Base-by-base conservation (phyloP, 1,140 invertebrate species). In the Tribolium castaneum region DNA sequence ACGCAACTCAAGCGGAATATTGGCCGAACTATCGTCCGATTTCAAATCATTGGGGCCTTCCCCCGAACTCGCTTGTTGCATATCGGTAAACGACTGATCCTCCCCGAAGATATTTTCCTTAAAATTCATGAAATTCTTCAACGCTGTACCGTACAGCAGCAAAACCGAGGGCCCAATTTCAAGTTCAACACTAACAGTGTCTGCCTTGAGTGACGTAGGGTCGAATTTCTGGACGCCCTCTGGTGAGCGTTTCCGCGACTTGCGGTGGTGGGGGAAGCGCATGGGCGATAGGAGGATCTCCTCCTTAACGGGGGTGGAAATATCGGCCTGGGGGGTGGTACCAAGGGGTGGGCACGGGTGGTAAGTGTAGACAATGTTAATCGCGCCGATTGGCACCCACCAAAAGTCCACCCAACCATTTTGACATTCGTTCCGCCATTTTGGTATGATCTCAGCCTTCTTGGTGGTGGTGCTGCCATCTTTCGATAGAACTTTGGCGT, bases 61-160 rank as follows among this genome's bases (percentile, higher is more conserved):
- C 45, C 80, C 83, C 13, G 80, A 80, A 45, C 86, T 85, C 3
- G 84, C 87, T 79, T 92, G 92, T 81, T 95, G 93, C 94, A 97
- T 97, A 82, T 98, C 97, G 0, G 95, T 97, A 84, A 98, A 98
- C 5, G 89, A 91, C 87, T 98, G 97, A 89, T 97, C 94, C 87
- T 98, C 96, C 0, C 98, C 98, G 87, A 99, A 97, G 77, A 99
- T 96, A 84, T 99, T 99, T 88, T 99, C 97, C 89, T 98, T 95
- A 1, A 98, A 90, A 88, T 96, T 93, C 75, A 98, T 92, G 81
- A 98, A 94, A 85, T 95, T 94, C 50, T 94, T 92, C 3, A 99
- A 89, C 1, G 98, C 92, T 13, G 96, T 94, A 1, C 98, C 97
- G 86, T 98, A 98, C 0, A 97, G 88, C 78, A 96, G 90, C 0